Evolutionary conservation across 2,888 invertebrate genomes (phyloP).

Genomic region (Cyclophora albipunctata): DNA sequence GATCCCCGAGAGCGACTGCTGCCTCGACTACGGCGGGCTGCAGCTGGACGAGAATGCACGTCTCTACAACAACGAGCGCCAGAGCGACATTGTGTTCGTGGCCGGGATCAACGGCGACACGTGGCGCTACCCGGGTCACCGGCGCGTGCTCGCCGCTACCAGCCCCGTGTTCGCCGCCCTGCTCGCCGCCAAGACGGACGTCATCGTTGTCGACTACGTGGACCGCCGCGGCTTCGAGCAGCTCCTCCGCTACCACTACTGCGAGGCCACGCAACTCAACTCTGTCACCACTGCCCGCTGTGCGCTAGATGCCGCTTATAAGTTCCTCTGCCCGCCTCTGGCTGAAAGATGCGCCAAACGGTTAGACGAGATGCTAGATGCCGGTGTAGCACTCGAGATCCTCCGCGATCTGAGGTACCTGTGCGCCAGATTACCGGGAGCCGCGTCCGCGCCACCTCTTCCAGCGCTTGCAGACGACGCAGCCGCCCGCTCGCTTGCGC

Average conservation of each 20-base stretch:
- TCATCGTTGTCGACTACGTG: conserved; percentile 74
- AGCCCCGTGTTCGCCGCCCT: conserved; percentile 80
- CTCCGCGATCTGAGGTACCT: conserved; percentile 73
- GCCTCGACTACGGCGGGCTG: conserved; percentile 22
- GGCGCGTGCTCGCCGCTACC: conserved; percentile 76
- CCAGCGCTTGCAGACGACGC: conserved; percentile 55
- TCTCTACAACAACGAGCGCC: conserved; percentile 70
- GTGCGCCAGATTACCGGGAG: conserved; percentile 59
- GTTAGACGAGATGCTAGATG: conserved; percentile 78
- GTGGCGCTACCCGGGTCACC: conserved; percentile 81
- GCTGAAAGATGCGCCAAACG: conserved; percentile 80
- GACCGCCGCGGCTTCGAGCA: conserved; percentile 81
- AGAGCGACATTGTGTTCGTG: conserved; percentile 77
- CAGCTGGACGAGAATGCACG: conserved; percentile 41
- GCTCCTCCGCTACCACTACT: conserved; percentile 79
- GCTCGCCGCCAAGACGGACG: conserved; percentile 54
- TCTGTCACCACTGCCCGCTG: conserved; percentile 80
- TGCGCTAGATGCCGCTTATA: conserved; percentile 83
- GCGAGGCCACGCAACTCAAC: conserved; percentile 76
- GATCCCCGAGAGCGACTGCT: conserved; percentile 20
- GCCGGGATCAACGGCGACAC: conserved; percentile 79
- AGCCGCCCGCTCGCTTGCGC: conserved; percentile 55
- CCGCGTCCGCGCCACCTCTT: conserved; percentile 68
- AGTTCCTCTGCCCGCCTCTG: conserved; percentile 81
- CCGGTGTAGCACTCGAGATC: conserved; percentile 79